Conservation (phyloP, 2,113 vertebrate genomes). For the Sitta europaea region DNA sequence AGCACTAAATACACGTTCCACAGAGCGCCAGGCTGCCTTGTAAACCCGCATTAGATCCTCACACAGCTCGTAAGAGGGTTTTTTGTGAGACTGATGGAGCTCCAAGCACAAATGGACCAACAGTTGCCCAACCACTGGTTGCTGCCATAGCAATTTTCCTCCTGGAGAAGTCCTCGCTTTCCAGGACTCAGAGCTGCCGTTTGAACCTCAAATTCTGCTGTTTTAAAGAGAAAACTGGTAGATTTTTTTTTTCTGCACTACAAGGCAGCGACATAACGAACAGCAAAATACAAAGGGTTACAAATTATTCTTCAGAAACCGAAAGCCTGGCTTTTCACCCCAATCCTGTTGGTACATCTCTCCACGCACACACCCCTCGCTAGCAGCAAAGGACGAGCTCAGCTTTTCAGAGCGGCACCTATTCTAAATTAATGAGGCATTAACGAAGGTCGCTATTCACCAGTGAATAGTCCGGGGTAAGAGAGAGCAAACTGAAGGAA, state of each 20-base stretch:
- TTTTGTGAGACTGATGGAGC: not conserved
- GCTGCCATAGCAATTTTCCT: conserved; percentile 25
- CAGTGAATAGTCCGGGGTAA: not conserved
- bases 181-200: not conserved
- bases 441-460: conserved; percentile 27
- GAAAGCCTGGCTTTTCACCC: not conserved
- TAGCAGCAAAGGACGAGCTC: not conserved
- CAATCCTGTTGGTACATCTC: not conserved
- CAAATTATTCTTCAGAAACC: not conserved
- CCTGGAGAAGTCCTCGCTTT: not conserved
- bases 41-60: not conserved
- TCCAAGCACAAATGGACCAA: not conserved
- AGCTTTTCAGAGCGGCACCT: conserved; percentile 6
- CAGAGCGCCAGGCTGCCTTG: not conserved
- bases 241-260: not conserved
- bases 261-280: not conserved
- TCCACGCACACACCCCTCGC: not conserved
- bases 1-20: accelerated
- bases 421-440: conserved; percentile 44
- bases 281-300: not conserved
- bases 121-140: conserved; percentile 72
- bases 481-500: not conserved
- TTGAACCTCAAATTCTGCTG: not conserved
- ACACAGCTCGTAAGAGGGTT: accelerated
- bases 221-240: not conserved